Conservation (phyloP, 2,113 vertebrate genomes). For the Cynocephalus volans region DNA sequence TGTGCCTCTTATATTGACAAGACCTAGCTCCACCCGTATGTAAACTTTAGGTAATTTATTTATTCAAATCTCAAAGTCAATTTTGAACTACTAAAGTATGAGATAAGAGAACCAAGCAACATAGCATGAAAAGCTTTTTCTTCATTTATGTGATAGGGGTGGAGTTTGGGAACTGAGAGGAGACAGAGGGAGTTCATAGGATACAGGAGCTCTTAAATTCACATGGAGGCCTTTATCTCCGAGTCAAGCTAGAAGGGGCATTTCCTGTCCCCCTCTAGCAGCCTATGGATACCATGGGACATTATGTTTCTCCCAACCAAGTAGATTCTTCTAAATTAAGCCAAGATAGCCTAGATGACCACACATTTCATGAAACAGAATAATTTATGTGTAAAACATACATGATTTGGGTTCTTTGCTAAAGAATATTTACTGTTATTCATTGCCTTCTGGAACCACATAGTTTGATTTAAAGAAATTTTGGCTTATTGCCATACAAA, state of each 20-base stretch:
- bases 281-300: background rate
- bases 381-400: background rate
- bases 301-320: background rate
- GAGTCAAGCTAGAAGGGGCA: fast-evolving
- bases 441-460: background rate
- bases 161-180: background rate
- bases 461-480: slow-evolving; percentile 27
- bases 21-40: background rate
- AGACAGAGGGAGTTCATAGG: background rate
- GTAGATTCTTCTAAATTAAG: background rate
- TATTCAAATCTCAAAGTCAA: background rate
- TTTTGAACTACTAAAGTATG: background rate
- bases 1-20: background rate
- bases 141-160: background rate
- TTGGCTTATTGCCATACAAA: background rate
- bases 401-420: background rate
- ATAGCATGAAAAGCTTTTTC: background rate
- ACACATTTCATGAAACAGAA: slow-evolving; percentile 22
- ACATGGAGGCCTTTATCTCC: background rate
- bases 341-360: background rate
- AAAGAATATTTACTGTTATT: background rate
- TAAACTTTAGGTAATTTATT: background rate
- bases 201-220: background rate
- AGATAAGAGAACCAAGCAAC: background rate
- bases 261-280: background rate